A percentile compares a stretch with the other conserved stretches of the same genome.
These are phyloP conservation scores for Tapirus indicus DNA, from an alignment of 2,797 vertebrate species.

Conservation along the genomic window DNA sequence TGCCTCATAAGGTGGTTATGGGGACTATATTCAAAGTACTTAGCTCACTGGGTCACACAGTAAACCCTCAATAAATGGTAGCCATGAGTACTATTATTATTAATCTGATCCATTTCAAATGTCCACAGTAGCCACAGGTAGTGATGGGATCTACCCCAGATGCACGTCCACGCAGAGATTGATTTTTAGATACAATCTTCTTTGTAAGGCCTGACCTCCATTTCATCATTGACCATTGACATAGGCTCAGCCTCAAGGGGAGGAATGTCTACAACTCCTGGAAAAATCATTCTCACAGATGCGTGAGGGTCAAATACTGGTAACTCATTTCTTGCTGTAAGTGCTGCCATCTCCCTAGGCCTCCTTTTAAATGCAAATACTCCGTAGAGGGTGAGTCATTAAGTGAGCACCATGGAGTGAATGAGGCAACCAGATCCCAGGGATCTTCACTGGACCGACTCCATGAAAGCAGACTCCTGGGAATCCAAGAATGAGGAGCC, in stretches of 20 bases:
- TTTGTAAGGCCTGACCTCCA: neutral
- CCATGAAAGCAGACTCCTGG: neutral
- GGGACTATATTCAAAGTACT: neutral
- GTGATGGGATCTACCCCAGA: neutral
- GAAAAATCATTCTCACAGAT: neutral
- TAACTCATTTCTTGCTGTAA: neutral
- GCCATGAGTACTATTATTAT: neutral
- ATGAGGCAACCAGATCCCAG: neutral
- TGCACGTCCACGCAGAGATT: neutral
- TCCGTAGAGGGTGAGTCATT: neutral
- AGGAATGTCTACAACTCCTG: neutral
- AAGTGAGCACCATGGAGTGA: neutral
- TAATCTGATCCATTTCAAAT: neutral
- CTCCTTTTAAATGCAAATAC: neutral
- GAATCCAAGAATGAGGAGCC: neutral
- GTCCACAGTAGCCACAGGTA: neutral
- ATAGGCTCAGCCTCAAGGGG: neutral
- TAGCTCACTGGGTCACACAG: neutral
- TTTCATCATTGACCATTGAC: rapidly evolving
- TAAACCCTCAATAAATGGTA: neutral
- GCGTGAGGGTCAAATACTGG: neutral
- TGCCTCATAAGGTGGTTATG: neutral
- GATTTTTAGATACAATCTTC: neutral
- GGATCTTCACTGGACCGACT: neutral
- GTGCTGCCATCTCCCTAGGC: neutral